Evolutionary conservation across 1,140 invertebrate genomes (phyloP).

Genomic region (Metaphire vulgaris): DNA sequence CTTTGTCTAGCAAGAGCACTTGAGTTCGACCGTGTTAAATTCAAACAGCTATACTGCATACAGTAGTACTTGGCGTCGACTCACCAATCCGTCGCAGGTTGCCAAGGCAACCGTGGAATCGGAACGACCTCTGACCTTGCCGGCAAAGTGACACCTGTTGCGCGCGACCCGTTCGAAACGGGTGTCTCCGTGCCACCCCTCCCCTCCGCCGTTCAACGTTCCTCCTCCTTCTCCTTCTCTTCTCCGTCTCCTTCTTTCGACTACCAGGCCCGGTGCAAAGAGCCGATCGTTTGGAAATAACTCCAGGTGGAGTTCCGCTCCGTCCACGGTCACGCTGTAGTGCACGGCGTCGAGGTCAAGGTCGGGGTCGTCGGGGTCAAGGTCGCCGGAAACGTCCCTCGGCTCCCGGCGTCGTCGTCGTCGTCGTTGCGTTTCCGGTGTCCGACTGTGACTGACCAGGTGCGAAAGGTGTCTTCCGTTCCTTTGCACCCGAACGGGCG

Average conservation of each 20-base stretch:
- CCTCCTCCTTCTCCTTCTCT: too few species aligned
- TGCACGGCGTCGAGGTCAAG: conserved; percentile 54
- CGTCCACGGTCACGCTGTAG: conserved; percentile 57
- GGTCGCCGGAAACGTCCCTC: conserved; percentile 9
- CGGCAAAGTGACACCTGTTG: conserved; percentile 70
- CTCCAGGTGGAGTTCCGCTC: conserved; percentile 57
- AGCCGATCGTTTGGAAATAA: conserved; percentile 61
- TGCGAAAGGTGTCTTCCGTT: conserved; percentile 57
- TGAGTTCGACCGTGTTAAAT: too few species aligned
- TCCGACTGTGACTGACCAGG: conserved; percentile 50
- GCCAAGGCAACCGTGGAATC: conserved; percentile 67
- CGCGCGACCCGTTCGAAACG: too few species aligned
- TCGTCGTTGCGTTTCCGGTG: conserved; percentile 21
- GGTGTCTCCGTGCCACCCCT: too few species aligned
- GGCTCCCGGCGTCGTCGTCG: conserved; percentile 28
- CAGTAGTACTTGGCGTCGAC: too few species aligned
- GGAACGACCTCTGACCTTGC: conserved; percentile 62
- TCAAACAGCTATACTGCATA: too few species aligned
- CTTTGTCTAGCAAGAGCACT: too few species aligned
- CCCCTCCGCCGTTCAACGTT: too few species aligned
- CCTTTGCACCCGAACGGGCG: conserved; percentile 57
- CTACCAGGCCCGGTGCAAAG: conserved; percentile 62
- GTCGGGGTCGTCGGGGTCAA: too few species aligned
- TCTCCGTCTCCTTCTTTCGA: too few species aligned
- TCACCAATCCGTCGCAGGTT: conserved; percentile 74